Percentiles rank a stretch among this genome's conserved stretches.
These are phyloP conservation scores for Ammospiza nelsoni DNA, from an alignment of 2,113 vertebrate genomes.

Conservation along the genomic window DNA sequence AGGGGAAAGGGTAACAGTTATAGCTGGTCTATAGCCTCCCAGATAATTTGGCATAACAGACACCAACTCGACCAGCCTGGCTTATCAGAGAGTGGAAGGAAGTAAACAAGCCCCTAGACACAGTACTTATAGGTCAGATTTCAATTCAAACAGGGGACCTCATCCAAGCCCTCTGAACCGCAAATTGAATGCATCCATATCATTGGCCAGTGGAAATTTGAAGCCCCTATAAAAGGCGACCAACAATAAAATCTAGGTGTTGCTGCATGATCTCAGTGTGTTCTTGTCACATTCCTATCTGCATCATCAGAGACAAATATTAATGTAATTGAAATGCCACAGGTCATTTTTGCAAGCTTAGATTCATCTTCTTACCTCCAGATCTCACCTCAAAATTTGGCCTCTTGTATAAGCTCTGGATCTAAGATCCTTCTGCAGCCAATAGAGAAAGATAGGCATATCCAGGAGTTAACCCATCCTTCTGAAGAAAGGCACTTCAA, in stretches of 20 bases:
- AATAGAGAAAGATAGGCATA: neutral
- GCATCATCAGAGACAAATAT: neutral
- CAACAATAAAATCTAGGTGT: neutral
- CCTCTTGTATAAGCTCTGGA: neutral
- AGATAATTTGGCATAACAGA: neutral
- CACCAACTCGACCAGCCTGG: neutral
- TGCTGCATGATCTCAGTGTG: neutral
- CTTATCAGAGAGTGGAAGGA: neutral
- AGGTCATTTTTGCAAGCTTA: neutral
- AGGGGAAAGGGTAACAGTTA: neutral
- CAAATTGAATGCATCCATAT: neutral
- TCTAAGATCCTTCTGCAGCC: neutral
- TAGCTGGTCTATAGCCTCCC: neutral
- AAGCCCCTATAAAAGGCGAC: neutral
- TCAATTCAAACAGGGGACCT: neutral
- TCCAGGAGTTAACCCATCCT: neutral
- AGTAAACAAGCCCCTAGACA: neutral
- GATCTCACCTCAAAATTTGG: neutral
- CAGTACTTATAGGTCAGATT: neutral
- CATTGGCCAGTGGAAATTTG: neutral
- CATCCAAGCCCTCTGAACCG: neutral
- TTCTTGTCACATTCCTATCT: neutral
- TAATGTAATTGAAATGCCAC: neutral
- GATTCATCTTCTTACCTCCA: neutral
- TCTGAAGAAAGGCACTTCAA: neutral